Evolutionary conservation across 2,888 invertebrate species (phyloP).

Genomic region (Drosophila mimica): DNA sequence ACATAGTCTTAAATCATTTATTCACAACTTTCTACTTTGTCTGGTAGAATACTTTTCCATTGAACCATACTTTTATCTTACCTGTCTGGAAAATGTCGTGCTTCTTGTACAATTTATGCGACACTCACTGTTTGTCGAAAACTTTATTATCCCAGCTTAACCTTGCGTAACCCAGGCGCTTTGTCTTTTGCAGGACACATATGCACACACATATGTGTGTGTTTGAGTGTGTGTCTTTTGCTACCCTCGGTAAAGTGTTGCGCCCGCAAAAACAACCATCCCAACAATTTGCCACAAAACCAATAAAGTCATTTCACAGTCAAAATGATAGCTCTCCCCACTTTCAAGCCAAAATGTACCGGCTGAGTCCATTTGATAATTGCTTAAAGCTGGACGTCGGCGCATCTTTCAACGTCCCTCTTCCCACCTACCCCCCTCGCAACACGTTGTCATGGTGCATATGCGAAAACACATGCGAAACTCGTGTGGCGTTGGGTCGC

Average conservation of each 20-base stretch:
- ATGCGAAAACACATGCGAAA: slow-evolving; percentile 69
- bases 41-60: background rate
- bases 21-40: background rate
- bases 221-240: background rate
- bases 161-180: slow-evolving; percentile 37
- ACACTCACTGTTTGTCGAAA: slow-evolving; percentile 29
- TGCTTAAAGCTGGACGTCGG: slow-evolving; percentile 63
- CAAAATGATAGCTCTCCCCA: slow-evolving; percentile 39
- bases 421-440: background rate
- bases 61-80: background rate
- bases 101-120: slow-evolving; percentile 24
- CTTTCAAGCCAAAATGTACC: background rate
- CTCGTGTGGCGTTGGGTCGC: slow-evolving; percentile 55
- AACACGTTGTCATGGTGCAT: slow-evolving; percentile 51
- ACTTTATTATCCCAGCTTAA: slow-evolving; percentile 44
- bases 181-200: slow-evolving; percentile 18
- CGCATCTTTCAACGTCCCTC: slow-evolving; percentile 29
- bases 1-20: background rate
- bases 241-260: slow-evolving; percentile 21
- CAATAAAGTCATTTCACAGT: slow-evolving; percentile 71
- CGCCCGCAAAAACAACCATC: slow-evolving; percentile 15
- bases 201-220: background rate
- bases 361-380: slow-evolving; percentile 70
- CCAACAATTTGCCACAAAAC: slow-evolving; percentile 46
- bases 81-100: background rate